Evolutionary conservation across 2,888 invertebrate species (phyloP).

Genomic region (Anagyrus pseudococci): DNA sequence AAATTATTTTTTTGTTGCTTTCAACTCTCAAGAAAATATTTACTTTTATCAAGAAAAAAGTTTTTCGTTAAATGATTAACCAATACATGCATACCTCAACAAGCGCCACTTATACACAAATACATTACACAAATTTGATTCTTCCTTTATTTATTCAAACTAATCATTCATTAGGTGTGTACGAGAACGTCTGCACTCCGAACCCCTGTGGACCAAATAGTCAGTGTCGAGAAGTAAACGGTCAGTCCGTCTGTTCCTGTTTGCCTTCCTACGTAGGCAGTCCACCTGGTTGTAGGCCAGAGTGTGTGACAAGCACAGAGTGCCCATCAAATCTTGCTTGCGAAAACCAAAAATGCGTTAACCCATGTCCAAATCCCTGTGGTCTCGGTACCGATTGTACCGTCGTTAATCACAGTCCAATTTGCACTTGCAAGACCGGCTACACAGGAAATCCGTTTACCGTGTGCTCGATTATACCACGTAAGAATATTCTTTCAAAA

Average conservation of each 20-base stretch:
- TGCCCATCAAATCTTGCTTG: slow-evolving; percentile 71
- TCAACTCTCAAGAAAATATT: no score
- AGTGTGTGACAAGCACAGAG: slow-evolving; percentile 72
- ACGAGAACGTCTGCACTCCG: slow-evolving; percentile 67
- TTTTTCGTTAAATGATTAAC: no score
- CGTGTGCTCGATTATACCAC: slow-evolving; percentile 56
- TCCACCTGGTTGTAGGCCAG: slow-evolving; percentile 73
- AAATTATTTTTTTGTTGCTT: no score
- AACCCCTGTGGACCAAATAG: slow-evolving; percentile 71
- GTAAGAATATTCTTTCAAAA: slow-evolving; percentile 21
- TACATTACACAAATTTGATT: no score
- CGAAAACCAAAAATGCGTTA: slow-evolving; percentile 69
- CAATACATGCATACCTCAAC: no score
- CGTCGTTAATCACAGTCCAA: slow-evolving; percentile 64
- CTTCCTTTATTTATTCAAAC: no score
- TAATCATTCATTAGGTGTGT: slow-evolving; percentile 43
- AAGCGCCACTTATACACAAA: no score
- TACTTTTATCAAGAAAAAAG: no score
- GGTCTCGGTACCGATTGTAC: slow-evolving; percentile 66
- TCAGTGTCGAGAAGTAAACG: slow-evolving; percentile 68
- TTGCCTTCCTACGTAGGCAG: slow-evolving; percentile 67
- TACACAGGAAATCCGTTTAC: slow-evolving; percentile 65
- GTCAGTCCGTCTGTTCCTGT: slow-evolving; percentile 71
- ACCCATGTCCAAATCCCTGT: slow-evolving; percentile 71
- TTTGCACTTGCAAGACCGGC: slow-evolving; percentile 63